Conservation (phyloP, 2,113 vertebrate genomes). For the Cyanistes caeruleus region DNA sequence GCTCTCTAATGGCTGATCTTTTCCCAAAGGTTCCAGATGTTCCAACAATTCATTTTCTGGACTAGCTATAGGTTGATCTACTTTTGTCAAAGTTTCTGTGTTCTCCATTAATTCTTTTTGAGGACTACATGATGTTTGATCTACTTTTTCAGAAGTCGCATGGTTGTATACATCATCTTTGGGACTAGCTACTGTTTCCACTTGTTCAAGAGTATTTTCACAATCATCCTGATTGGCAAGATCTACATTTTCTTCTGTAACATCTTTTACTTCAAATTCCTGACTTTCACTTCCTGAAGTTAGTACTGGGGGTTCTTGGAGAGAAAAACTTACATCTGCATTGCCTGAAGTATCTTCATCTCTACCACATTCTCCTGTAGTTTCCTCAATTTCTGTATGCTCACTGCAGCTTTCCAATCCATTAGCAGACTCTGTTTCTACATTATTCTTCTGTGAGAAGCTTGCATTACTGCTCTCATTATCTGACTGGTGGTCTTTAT, state of each 20-base stretch:
- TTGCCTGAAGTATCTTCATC: constrained; percentile 10
- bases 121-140: neutral
- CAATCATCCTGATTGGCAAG: neutral
- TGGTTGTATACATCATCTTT: neutral
- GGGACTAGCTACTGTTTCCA: neutral
- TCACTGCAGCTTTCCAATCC: constrained; percentile 58
- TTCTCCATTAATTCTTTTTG: constrained; percentile 4
- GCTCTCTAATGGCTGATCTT: constrained; percentile 16
- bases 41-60: constrained; percentile 3
- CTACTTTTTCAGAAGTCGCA: neutral
- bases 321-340: neutral
- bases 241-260: neutral
- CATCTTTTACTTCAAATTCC: neutral
- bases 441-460: neutral
- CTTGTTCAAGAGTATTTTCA: constrained; percentile 31
- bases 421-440: constrained; percentile 58
- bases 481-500: constrained; percentile 62
- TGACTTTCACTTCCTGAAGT: neutral
- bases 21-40: constrained; percentile 5
- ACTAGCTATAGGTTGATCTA: neutral
- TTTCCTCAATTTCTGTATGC: constrained; percentile 21
- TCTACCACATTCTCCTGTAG: neutral
- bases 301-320: constrained; percentile 7
- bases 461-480: constrained; percentile 26
- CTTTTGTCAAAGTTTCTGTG: neutral